These are phyloP conservation scores for Hydropotes inermis DNA, from an alignment of 2,113 vertebrate genomes.

Conservation along the genomic window DNA sequence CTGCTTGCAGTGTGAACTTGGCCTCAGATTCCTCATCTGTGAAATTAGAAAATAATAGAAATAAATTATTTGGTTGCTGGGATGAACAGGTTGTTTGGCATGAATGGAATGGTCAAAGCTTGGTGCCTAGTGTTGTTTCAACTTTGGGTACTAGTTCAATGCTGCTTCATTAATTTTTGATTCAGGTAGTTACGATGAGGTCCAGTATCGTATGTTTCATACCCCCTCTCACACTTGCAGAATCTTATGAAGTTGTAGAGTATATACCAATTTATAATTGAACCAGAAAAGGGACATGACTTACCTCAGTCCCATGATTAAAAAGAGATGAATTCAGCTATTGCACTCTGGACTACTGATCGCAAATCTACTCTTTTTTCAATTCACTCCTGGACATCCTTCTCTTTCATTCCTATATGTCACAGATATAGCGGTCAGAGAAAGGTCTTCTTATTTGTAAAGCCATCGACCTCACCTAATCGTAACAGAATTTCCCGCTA, in stretches of 20 bases:
- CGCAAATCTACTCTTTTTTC: background rate
- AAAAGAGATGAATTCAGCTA: background rate
- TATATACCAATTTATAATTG: background rate
- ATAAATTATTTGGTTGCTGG: background rate
- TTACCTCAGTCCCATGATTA: background rate
- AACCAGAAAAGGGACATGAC: background rate
- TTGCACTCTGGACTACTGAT: background rate
- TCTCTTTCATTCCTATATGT: background rate
- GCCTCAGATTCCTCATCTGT: background rate
- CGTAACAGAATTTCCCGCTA: background rate
- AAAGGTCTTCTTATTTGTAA: background rate
- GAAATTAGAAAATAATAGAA: background rate
- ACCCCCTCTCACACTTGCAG: background rate
- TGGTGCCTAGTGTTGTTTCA: background rate
- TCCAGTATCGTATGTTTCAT: background rate
- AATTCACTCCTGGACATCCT: background rate
- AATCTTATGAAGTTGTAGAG: background rate
- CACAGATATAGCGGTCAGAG: background rate
- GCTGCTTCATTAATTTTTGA: background rate
- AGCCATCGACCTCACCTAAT: background rate
- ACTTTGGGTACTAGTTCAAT: background rate
- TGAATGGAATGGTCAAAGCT: background rate
- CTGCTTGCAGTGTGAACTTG: background rate
- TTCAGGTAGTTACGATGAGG: background rate
- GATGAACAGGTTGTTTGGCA: background rate